These are phyloP conservation scores for Hartigia nigra DNA, from an alignment of 2,888 invertebrate genomes.

Conservation along the genomic window DNA sequence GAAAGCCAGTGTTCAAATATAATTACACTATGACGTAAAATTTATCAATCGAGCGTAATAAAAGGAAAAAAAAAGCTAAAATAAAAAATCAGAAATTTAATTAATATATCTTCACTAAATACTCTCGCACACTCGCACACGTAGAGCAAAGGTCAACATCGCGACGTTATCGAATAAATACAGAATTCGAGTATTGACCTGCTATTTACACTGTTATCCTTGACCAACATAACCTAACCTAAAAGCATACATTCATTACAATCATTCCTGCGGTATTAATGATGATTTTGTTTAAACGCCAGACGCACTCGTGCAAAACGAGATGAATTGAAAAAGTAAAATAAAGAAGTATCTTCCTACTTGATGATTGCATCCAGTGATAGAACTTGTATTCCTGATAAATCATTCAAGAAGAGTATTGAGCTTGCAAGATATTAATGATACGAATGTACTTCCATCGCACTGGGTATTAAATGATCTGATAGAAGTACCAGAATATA, in stretches of 20 bases:
- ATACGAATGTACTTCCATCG: too few relatives aligned
- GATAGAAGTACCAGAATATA: too few relatives aligned
- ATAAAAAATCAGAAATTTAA: neutral
- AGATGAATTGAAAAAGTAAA: neutral
- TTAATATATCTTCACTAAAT: neutral
- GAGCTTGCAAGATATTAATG: neutral
- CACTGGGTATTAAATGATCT: too few relatives aligned
- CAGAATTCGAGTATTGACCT: too few relatives aligned
- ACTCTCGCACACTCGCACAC: neutral
- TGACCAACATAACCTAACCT: neutral
- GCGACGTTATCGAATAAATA: too few relatives aligned
- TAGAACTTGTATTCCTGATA: neutral
- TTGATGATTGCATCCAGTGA: neutral
- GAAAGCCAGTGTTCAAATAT: neutral
- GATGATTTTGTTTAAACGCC: too few relatives aligned
- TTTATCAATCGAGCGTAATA: too few relatives aligned
- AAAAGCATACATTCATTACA: neutral
- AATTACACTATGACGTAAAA: neutral
- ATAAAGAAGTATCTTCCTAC: neutral
- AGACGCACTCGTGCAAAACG: neutral
- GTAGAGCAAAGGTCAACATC: too few relatives aligned
- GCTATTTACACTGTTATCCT: too few relatives aligned
- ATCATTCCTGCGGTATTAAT: too few relatives aligned
- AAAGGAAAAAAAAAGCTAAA: too few relatives aligned
- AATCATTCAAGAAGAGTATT: neutral